Percentiles rank a stretch among this genome's conserved stretches.
phyloP scores from a whole-genome alignment of 2,888 invertebrate genomes.

The Hofmannophila pseudospretella region DNA sequence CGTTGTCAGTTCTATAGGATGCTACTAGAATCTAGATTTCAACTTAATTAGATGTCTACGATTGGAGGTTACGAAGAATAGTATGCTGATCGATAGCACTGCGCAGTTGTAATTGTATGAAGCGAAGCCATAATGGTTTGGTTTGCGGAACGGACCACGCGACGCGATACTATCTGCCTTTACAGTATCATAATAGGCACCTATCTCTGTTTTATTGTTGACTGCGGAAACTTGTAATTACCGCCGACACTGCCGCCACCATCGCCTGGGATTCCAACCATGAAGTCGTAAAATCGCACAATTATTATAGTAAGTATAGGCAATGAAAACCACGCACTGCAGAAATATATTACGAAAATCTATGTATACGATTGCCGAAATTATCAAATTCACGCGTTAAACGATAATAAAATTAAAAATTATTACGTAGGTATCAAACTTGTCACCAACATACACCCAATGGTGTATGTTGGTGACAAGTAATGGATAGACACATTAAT shows the following conservation, averaged over 20 bases:
- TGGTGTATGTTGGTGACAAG: too few species aligned
- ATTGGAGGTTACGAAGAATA: neutral
- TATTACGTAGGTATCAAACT: too few species aligned
- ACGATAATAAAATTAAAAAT: too few species aligned
- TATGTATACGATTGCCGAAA: too few species aligned
- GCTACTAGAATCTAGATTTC: too few species aligned
- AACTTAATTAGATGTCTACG: too few species aligned
- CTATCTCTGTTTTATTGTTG: slow-evolving; percentile 49
- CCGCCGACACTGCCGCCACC: slow-evolving; percentile 16
- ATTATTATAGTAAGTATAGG: slow-evolving; percentile 1
- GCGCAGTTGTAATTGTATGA: slow-evolving; percentile 49
- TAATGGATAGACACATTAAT: slow-evolving; percentile 39
- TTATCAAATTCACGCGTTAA: too few species aligned
- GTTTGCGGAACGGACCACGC: slow-evolving; percentile 32
- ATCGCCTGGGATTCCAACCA: slow-evolving; percentile 34
- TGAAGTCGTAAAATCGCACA: slow-evolving; percentile 18
- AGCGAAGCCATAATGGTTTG: slow-evolving; percentile 59
- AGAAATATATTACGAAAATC: neutral
- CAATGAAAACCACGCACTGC: neutral
- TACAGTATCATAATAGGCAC: slow-evolving; percentile 28
- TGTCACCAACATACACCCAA: slow-evolving; percentile 1
- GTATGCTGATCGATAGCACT: slow-evolving; percentile 38
- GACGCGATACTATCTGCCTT: slow-evolving; percentile 42
- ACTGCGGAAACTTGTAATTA: slow-evolving; percentile 53
- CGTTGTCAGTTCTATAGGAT: too few species aligned